Evolutionary conservation across 2,113 vertebrate genomes (phyloP), one percentile per base, ranked within the genome.

Genomic region (Pseudopodoces humilis): DNA sequence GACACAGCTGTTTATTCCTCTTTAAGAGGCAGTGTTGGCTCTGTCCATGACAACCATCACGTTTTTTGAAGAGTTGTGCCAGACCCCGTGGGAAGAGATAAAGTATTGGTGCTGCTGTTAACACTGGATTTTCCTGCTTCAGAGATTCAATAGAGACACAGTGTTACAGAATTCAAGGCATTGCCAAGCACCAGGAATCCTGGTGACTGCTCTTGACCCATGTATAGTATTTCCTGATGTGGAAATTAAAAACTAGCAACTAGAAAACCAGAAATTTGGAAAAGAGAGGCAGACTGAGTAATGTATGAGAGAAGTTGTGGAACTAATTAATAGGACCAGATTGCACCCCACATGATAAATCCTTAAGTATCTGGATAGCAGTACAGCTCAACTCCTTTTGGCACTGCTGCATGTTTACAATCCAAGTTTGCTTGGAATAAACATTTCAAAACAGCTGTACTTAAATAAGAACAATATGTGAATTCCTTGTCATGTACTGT

Each of bases 391-490:
- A 14, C 44, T 60, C 37, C 56, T 93, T 88, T 75, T 96, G 95
- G 90, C 92, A 84, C 30, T 10, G 6, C 58, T 92, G 49, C 8
- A 0, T 97, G 69, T 96, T 97, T 97, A 96, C 83, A 92, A 25
- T 92, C 93, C 95, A 95, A 94, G 72, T 96, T 92, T 86, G 49
- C 56, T 90, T 90, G 82, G 85, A 88, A 88, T 82, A 88, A 86
- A 80, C 56, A 46, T 86, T 94, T 60, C 85, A 97, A 90, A 95
- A 96, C 82, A 96, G 82, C 80, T 84, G 52, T 80, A 62, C 53
- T 92, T 86, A 96, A 96, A 95, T 84, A 92, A 95, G 94, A 96
- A 96, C 92, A 92, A 68, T 77, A 97, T 96, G 90, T 96, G 90
- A 90, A 90, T 83, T 82, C 53, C 52, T 95, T 65, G 53, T 82